Conservation (phyloP, 2,888 invertebrate species). For the Mesorhabditis belari region DNA sequence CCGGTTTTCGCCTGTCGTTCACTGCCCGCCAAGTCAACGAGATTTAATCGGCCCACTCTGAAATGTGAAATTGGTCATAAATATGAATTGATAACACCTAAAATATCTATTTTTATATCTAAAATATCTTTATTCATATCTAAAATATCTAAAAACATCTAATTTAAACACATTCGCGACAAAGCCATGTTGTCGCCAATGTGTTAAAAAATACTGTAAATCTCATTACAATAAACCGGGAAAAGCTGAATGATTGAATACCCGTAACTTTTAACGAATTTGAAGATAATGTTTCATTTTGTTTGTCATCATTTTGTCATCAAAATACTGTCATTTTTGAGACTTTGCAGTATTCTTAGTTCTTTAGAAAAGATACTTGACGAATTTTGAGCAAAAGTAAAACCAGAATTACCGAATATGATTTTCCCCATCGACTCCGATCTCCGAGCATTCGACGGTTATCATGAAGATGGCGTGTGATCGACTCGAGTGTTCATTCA, state of each 20-base stretch:
- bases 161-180: too few relatives aligned
- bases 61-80: not conserved
- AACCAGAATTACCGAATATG: conserved; percentile 58
- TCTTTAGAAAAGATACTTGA: not conserved
- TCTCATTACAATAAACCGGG: too few relatives aligned
- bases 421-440: conserved; percentile 62
- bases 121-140: too few relatives aligned
- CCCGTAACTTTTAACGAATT: not conserved
- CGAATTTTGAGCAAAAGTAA: not conserved
- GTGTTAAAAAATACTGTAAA: too few relatives aligned
- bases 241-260: too few relatives aligned
- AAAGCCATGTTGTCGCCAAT: too few relatives aligned
- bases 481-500: conserved; percentile 84
- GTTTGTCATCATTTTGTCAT: too few relatives aligned
- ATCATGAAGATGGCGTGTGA: conserved; percentile 98
- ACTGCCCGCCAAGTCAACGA: conserved; percentile 95
- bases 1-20: conserved; percentile 94
- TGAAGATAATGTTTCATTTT: not conserved
- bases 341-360: not conserved
- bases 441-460: conserved; percentile 82
- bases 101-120: too few relatives aligned
- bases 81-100: not conserved
- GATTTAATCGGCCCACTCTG: conserved; percentile 82
- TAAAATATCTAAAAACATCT: too few relatives aligned
- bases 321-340: not conserved